Conservation (phyloP, 2,888 invertebrate species). For the Polymixis flavicincta region DNA sequence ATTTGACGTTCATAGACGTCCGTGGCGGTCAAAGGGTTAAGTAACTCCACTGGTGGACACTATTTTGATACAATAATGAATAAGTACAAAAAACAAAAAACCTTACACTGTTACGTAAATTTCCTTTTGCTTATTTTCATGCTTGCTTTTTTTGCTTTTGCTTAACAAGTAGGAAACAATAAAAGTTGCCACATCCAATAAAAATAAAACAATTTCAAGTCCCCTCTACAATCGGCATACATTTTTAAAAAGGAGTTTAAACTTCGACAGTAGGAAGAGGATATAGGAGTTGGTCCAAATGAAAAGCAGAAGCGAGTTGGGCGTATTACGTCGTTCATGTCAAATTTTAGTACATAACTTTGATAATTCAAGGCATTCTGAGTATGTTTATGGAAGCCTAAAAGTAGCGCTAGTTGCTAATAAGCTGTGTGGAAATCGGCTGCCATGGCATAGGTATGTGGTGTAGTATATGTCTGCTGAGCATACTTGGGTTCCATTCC, state of each 20-base stretch:
- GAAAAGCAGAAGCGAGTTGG: background rate
- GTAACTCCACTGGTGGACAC: background rate
- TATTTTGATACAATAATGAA: background rate
- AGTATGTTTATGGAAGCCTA: background rate
- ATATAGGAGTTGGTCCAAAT: conserved; percentile 30
- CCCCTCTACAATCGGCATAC: conserved; percentile 74
- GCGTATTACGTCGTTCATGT: background rate
- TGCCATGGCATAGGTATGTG: background rate
- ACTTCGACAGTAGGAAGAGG: conserved; percentile 73
- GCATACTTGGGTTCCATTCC: too few species aligned
- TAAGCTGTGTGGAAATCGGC: background rate
- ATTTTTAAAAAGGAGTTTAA: conserved; percentile 78
- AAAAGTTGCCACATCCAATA: conserved; percentile 65
- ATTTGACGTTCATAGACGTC: too few species aligned
- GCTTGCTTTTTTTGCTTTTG: too few species aligned
- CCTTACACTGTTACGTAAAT: background rate
- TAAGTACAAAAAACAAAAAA: background rate
- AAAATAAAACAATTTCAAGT: conserved; percentile 39
- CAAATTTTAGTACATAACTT: background rate
- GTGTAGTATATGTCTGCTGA: too few species aligned
- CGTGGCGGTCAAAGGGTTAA: too few species aligned
- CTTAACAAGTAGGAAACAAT: background rate
- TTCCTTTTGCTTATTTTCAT: background rate
- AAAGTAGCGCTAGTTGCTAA: background rate
- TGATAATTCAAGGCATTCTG: background rate